A percentile compares a stretch with the other conserved stretches of the same genome.
These are phyloP conservation scores for Vannuccia rotundouncinata DNA, from an alignment of 2,888 invertebrate genomes.

Conservation along the genomic window DNA sequence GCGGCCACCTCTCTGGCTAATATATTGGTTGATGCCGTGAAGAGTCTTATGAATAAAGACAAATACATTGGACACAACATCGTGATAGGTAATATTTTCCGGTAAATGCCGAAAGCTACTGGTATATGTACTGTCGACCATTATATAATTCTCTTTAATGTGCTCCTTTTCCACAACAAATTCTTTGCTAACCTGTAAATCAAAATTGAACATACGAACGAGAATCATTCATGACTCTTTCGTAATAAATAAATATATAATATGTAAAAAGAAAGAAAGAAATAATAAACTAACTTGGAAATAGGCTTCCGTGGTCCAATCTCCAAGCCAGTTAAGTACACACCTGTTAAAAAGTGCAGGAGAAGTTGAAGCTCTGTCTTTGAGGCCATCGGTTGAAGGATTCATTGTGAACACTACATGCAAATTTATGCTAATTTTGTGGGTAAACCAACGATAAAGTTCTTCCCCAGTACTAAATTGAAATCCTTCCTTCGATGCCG, in stretches of 20 bases:
- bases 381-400: slow-evolving; percentile 92
- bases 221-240: neutral
- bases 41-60: slow-evolving; percentile 96
- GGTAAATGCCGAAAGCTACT: slow-evolving; percentile 51
- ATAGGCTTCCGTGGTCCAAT: slow-evolving; percentile 88
- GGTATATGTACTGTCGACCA: neutral
- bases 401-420: slow-evolving; percentile 99
- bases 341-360: slow-evolving; percentile 98
- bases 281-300: slow-evolving; percentile 68
- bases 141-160: neutral
- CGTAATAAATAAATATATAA: neutral
- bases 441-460: slow-evolving; percentile 98
- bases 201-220: neutral
- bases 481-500: slow-evolving; percentile 89
- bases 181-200: slow-evolving; percentile 5
- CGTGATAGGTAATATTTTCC: slow-evolving; percentile 71
- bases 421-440: slow-evolving; percentile 66
- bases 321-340: slow-evolving; percentile 98
- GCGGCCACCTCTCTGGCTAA: slow-evolving; percentile 81
- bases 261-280: slow-evolving; percentile 72
- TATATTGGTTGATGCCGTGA: slow-evolving; percentile 81
- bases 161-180: neutral
- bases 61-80: slow-evolving; percentile 95
- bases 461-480: slow-evolving; percentile 98
- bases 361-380: slow-evolving; percentile 95